phyloP scores from a whole-genome alignment of 2,797 vertebrate species.

The Oceanodroma leucorhoa region DNA sequence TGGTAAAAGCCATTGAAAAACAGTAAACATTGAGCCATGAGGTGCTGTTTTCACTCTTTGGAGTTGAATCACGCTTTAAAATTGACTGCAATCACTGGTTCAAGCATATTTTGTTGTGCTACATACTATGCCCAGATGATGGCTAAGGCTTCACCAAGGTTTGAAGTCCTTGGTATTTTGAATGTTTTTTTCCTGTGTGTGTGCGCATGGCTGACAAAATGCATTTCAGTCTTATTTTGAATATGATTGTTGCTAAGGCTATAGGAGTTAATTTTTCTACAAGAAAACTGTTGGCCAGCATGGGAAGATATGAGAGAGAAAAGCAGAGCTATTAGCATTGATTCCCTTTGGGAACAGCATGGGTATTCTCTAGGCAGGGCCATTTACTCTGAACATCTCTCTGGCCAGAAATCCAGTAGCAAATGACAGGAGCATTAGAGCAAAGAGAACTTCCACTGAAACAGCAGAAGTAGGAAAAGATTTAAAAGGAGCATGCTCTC shows the following conservation, averaged over 20 bases:
- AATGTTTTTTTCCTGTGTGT: accelerated
- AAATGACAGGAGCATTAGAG: background rate
- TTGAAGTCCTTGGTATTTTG: background rate
- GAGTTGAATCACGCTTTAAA: background rate
- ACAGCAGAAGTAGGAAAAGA: background rate
- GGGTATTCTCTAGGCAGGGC: background rate
- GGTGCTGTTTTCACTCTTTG: background rate
- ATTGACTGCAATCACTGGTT: background rate
- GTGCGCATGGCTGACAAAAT: accelerated
- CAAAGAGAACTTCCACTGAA: background rate
- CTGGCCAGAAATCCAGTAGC: background rate
- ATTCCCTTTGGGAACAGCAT: background rate
- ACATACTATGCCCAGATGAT: background rate
- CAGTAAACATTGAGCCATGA: background rate
- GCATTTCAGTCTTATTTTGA: background rate
- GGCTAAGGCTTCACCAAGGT: background rate
- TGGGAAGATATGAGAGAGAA: background rate
- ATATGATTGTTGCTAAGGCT: background rate
- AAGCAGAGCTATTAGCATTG: background rate
- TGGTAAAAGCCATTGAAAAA: background rate
- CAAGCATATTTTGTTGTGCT: background rate
- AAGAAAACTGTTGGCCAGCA: background rate
- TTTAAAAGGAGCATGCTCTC: background rate
- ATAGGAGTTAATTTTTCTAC: background rate
- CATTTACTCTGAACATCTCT: background rate